These are phyloP conservation scores for Macropis europaea DNA, from an alignment of 2,888 invertebrate genomes.

Conservation along the genomic window DNA sequence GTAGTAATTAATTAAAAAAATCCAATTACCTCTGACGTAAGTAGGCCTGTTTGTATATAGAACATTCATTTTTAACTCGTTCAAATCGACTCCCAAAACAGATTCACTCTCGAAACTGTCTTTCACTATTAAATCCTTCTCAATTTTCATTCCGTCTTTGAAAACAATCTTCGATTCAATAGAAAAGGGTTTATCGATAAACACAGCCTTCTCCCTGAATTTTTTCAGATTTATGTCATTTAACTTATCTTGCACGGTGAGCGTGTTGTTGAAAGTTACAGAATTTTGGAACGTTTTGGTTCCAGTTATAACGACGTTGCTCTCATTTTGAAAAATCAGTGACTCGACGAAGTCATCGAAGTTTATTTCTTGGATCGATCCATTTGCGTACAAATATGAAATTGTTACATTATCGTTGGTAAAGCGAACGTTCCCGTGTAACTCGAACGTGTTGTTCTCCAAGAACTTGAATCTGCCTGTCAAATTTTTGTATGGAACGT, in stretches of 20 bases:
- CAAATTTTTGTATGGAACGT: constrained; percentile 42
- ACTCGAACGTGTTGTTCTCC: constrained; percentile 43
- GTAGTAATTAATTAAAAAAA: no score
- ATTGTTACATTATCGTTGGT: constrained; percentile 36
- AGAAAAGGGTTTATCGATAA: constrained; percentile 55
- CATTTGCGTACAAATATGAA: constrained; percentile 50
- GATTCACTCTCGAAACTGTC: constrained; percentile 49
- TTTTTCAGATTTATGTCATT: constrained; percentile 63
- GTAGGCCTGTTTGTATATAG: constrained; percentile 58
- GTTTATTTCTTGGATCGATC: constrained; percentile 44
- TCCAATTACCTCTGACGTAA: constrained; percentile 56
- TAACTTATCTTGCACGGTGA: constrained; percentile 57
- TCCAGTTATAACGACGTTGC: constrained; percentile 57
- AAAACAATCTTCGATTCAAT: constrained; percentile 61
- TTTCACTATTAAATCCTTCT: constrained; percentile 54
- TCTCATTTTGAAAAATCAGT: constrained; percentile 50
- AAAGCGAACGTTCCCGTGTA: constrained; percentile 56
- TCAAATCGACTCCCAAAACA: constrained; percentile 62
- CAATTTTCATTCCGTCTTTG: constrained; percentile 51
- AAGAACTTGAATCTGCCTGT: constrained; percentile 48
- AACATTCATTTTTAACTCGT: constrained; percentile 57
- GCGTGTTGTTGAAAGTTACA: constrained; percentile 52
- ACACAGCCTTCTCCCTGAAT: constrained; percentile 64
- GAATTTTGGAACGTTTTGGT: constrained; percentile 58
- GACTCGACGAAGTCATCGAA: constrained; percentile 58